Percentiles rank a stretch among this genome's conserved stretches.
These are phyloP conservation scores for Ephestia elutella DNA, from an alignment of 1,140 invertebrate genomes.

Conservation along the genomic window DNA sequence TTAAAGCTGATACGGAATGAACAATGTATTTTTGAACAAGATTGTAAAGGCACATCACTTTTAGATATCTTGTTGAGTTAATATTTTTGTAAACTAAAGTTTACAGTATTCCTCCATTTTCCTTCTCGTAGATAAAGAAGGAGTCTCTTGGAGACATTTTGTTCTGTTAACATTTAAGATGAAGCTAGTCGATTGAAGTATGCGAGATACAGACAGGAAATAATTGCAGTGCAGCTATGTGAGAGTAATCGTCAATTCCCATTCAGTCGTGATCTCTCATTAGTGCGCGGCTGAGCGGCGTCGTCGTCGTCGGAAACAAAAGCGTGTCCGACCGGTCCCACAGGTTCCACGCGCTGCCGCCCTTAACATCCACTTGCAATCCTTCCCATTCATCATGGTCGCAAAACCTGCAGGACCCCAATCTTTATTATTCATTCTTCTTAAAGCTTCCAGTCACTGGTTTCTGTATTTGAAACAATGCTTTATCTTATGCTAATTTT, in stretches of 20 bases:
- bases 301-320: conserved; percentile 40
- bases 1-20: too few species aligned
- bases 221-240: background rate
- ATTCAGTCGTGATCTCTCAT: conserved; percentile 20
- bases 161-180: too few species aligned
- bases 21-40: too few species aligned
- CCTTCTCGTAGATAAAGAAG: too few species aligned
- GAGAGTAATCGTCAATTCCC: conserved; percentile 25
- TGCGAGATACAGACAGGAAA: conserved; percentile 2
- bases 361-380: conserved; percentile 20
- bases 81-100: too few species aligned
- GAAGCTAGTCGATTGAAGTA: background rate
- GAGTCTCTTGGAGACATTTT: too few species aligned
- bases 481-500: too few species aligned
- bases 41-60: too few species aligned
- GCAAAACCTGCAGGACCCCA: conserved; percentile 9
- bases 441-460: too few species aligned
- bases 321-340: conserved; percentile 51
- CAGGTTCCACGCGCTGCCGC: conserved; percentile 34
- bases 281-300: conserved; percentile 15
- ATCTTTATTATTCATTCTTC: background rate
- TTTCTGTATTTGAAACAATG: too few species aligned
- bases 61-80: too few species aligned
- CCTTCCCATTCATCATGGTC: conserved; percentile 38
- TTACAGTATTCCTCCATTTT: too few species aligned